A percentile compares a stretch with the other conserved stretches of the same genome.
Conservation (phyloP, 2,113 vertebrate genomes). For the Colossoma macropomum region DNA sequence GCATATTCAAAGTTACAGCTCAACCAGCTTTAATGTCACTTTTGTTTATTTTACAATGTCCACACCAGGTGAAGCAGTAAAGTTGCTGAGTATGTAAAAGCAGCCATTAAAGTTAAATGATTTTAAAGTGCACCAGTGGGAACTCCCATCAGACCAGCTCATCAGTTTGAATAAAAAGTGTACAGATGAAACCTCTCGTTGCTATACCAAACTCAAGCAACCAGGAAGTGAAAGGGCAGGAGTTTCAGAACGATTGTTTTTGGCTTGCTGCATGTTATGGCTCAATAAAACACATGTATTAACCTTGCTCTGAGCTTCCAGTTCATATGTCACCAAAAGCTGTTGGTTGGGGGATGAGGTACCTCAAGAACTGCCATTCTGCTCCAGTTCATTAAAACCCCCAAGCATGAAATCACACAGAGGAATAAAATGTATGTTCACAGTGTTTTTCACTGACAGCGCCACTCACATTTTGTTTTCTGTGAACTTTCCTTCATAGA, state of each 20-base stretch:
- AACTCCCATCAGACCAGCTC: neutral
- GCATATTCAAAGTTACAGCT: neutral
- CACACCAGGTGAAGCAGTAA: neutral
- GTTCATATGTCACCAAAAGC: conserved; percentile 48
- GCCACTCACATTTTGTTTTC: neutral
- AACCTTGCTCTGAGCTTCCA: neutral
- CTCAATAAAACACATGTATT: neutral
- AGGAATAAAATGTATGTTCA: neutral
- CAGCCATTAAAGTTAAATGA: neutral
- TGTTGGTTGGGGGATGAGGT: conserved; percentile 52
- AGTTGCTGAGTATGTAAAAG: neutral
- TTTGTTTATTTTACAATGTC: neutral
- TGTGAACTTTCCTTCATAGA: neutral
- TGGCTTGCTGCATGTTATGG: neutral
- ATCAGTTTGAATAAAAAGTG: neutral
- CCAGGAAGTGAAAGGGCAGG: neutral
- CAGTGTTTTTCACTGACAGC: neutral
- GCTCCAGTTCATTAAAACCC: conserved; percentile 66
- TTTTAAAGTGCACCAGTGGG: neutral
- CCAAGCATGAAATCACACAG: conserved; percentile 37
- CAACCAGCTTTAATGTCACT: neutral
- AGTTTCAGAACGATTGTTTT: neutral
- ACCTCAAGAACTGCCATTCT: conserved; percentile 61
- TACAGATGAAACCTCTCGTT: neutral
- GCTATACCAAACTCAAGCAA: neutral